Percentiles rank a stretch among this genome's conserved stretches.
These are phyloP conservation scores for Menura novaehollandiae DNA, from an alignment of 2,113 vertebrate genomes.

Conservation along the genomic window DNA sequence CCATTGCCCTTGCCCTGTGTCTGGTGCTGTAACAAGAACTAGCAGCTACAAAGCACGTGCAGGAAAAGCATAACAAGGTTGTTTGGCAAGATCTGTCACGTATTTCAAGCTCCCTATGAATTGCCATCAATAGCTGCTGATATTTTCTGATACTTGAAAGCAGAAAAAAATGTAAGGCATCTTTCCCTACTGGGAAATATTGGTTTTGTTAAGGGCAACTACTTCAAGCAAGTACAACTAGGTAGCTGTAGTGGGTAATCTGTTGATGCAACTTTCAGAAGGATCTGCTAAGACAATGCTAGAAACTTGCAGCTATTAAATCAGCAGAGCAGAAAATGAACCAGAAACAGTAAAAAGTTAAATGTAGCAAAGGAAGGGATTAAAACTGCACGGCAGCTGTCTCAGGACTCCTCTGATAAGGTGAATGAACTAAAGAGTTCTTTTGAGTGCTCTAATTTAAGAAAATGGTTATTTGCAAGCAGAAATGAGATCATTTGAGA, in stretches of 20 bases:
- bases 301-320: conserved; percentile 56
- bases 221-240: background rate
- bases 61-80: background rate
- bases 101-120: background rate
- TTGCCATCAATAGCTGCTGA: background rate
- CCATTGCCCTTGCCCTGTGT: background rate
- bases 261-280: background rate
- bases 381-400: conserved; percentile 50
- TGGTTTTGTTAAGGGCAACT: background rate
- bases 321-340: conserved; percentile 67
- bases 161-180: background rate
- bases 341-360: conserved; percentile 28
- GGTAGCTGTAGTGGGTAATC: background rate
- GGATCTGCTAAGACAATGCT: conserved; percentile 16
- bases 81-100: background rate
- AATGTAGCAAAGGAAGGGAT: conserved; percentile 14
- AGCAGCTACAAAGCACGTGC: background rate
- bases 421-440: conserved; percentile 18
- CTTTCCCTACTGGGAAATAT: background rate
- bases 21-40: background rate
- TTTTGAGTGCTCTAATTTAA: conserved; percentile 1
- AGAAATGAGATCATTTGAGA: conserved; percentile 33
- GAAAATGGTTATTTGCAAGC: conserved; percentile 9
- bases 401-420: conserved; percentile 50
- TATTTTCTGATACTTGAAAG: background rate